Evolutionary conservation across 2,113 vertebrate species (phyloP), one percentile per base, ranked within the genome.

Genomic region (Psilopsiagon aymara): DNA sequence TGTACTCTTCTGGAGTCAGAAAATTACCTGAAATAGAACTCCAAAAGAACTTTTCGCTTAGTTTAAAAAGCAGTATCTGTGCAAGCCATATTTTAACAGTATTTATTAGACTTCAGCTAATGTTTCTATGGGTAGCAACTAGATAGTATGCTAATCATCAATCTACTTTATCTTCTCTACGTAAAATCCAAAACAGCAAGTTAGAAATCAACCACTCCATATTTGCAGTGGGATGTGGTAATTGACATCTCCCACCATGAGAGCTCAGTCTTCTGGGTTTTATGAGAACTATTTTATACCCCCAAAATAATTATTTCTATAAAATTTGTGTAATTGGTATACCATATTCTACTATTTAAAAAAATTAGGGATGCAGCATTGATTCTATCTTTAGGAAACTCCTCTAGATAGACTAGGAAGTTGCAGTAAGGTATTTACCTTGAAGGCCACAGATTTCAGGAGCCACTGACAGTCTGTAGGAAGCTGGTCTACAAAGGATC

Each of bases 391-490:
- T 67, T 75, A 62, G 41, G 10, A 87, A 84, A 64, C 6, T 33
- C 47, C 28, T 59, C 11, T 11, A 82, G 29, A 71, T 82, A 59
- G 75, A 41, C 19, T 55, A 25, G 53, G 29, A 87, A 88, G 47
- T 21, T 35, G 6, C 18, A 49, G 17, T 41, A 82, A 24, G 11
- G 20, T 60, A 67, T 76, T 79, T 71, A 19, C 21, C 35, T 74
- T 28, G 5, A 76, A 70, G 25, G 7, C 3, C 49, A 68, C 27
- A 73, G 57, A 55, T 49, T 86, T 55, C 33, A 25, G 33, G 10
- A 76, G 19, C 14, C 0, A 0, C 29, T 37, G 60, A 29, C 21
- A 79, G 33, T 23, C 11, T 52, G 16, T 49, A 31, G 44, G 37
- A 82, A 80, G 49, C 18, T 41, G 44, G 11, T 90, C 23, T 28